phyloP scores from a whole-genome alignment of 2,888 invertebrate genomes.

The Apodemia mormo region DNA sequence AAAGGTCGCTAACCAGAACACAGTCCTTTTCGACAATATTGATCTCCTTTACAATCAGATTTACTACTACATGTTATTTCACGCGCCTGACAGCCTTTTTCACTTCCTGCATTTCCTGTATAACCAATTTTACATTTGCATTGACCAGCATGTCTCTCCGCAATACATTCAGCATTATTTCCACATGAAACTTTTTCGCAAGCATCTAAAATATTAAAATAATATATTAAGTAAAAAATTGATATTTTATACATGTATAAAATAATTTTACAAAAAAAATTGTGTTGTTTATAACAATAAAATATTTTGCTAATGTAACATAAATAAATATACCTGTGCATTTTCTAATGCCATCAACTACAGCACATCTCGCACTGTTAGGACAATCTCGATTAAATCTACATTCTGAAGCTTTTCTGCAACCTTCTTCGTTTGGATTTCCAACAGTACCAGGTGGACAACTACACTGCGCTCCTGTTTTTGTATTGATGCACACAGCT shows the following conservation, averaged over 20 bases:
- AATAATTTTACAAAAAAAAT: too few relatives aligned
- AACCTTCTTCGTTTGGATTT: constrained; percentile 92
- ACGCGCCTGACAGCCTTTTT: constrained; percentile 88
- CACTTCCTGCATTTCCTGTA: constrained; percentile 87
- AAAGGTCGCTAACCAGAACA: constrained; percentile 85
- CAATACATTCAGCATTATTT: constrained; percentile 90
- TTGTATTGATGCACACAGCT: constrained; percentile 89
- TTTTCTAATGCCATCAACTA: constrained; percentile 87
- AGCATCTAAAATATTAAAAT: constrained; percentile 79
- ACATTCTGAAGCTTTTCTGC: constrained; percentile 91
- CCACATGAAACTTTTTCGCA: constrained; percentile 91
- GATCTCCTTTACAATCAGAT: constrained; percentile 88
- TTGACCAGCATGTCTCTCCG: constrained; percentile 87
- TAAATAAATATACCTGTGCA: constrained; percentile 82
- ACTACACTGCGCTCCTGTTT: constrained; percentile 89
- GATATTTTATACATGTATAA: constrained; percentile 1
- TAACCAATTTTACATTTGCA: constrained; percentile 91
- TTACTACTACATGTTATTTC: constrained; percentile 87
- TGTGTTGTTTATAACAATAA: too few relatives aligned
- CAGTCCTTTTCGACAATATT: constrained; percentile 90
- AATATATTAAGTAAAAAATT: constrained; percentile 5
- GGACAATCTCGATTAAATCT: constrained; percentile 90
- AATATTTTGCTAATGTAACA: too few relatives aligned
- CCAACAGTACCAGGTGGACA: constrained; percentile 91
- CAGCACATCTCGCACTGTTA: constrained; percentile 87